These are phyloP conservation scores for Gorsachius magnificus DNA, from an alignment of 2,797 vertebrate species.

Conservation along the genomic window DNA sequence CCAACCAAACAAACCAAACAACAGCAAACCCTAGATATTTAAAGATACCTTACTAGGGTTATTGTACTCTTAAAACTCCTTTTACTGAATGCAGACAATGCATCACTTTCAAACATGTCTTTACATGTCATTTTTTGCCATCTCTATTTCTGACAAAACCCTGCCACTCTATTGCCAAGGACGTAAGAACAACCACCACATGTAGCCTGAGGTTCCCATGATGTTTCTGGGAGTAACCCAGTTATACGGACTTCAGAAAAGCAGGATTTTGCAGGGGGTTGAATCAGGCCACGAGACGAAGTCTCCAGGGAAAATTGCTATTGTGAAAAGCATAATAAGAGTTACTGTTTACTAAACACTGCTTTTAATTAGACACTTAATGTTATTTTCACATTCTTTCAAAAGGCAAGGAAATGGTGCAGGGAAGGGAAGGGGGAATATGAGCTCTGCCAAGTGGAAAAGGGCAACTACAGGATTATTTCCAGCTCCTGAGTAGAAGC, in stretches of 20 bases:
- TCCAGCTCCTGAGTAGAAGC: slow-evolving; percentile 33
- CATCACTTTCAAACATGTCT: background rate
- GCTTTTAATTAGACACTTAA: background rate
- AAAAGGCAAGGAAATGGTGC: background rate
- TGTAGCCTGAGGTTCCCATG: background rate
- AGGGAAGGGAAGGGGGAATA: background rate
- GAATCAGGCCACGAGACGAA: background rate
- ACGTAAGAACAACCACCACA: accelerated
- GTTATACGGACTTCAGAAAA: background rate
- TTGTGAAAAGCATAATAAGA: background rate
- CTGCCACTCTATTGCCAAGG: background rate
- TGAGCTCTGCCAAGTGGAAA: slow-evolving; percentile 16
- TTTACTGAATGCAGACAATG: background rate
- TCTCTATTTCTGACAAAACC: background rate
- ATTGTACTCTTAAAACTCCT: background rate
- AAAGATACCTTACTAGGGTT: background rate
- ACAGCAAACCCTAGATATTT: background rate
- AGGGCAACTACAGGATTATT: slow-evolving; percentile 37
- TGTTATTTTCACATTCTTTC: slow-evolving; percentile 18
- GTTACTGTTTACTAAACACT: background rate
- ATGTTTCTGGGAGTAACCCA: background rate
- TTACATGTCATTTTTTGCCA: background rate
- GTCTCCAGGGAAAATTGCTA: background rate
- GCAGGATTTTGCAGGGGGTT: background rate
- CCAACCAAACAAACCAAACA: too few species aligned